These are phyloP conservation scores for Peromyscus melanophrys DNA, from an alignment of 2,797 vertebrate genomes.

Conservation along the genomic window DNA sequence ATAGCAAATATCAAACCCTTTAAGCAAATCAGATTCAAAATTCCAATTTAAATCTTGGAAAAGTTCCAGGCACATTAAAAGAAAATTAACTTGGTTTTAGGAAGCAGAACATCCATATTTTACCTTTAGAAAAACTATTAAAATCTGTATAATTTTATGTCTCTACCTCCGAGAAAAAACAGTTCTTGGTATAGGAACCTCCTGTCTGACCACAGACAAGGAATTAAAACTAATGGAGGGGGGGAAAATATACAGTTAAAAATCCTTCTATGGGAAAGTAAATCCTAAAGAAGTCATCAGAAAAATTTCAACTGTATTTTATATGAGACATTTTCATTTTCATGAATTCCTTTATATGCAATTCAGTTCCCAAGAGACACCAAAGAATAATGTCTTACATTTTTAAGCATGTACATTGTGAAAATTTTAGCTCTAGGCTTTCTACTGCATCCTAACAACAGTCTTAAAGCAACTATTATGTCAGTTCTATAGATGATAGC, in stretches of 20 bases:
- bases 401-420: neutral
- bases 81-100: slow-evolving; percentile 83
- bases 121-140: slow-evolving; percentile 68
- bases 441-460: neutral
- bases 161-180: neutral
- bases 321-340: neutral
- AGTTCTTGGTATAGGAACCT: neutral
- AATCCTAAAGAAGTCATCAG: neutral
- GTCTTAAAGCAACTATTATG: neutral
- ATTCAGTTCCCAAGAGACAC: neutral
- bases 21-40: slow-evolving; percentile 78
- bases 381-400: neutral
- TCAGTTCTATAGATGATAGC: neutral
- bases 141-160: slow-evolving; percentile 59
- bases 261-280: neutral
- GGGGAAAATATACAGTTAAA: slow-evolving; percentile 39
- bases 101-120: slow-evolving; percentile 73
- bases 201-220: neutral
- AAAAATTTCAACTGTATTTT: neutral
- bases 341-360: neutral
- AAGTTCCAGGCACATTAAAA: slow-evolving; percentile 84
- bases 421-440: neutral
- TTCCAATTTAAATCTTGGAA: slow-evolving; percentile 86
- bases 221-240: slow-evolving; percentile 53
- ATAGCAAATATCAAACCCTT: slow-evolving; percentile 75